Conservation (phyloP, 2,797 vertebrate species). For the Chelmon rostratus region DNA sequence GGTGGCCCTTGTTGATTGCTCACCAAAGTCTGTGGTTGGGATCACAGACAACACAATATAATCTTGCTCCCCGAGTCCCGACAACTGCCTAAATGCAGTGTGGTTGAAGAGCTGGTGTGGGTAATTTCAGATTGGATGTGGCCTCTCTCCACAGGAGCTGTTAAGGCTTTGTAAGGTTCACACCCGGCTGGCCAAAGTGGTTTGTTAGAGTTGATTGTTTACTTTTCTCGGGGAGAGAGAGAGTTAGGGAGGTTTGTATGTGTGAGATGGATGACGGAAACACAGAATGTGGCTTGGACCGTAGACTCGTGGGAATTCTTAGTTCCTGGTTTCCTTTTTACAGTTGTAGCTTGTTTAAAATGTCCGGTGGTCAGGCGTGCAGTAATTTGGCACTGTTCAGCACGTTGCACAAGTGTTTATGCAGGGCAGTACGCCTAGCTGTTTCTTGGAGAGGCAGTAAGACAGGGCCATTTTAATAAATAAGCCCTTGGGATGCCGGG, state of each 20-base stretch:
- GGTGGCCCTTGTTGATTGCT: slow-evolving; percentile 69
- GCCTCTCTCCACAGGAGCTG: slow-evolving; percentile 64
- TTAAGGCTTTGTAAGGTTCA: slow-evolving; percentile 66
- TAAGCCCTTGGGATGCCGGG: slow-evolving; percentile 45
- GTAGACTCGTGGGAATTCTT: slow-evolving; percentile 58
- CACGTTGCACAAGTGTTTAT: slow-evolving; percentile 55
- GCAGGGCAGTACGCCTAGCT: slow-evolving; percentile 28
- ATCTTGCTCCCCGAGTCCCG: slow-evolving; percentile 47
- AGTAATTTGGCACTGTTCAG: slow-evolving; percentile 62
- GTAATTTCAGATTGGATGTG: slow-evolving; percentile 64
- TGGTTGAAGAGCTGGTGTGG: slow-evolving; percentile 52
- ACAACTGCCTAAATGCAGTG: slow-evolving; percentile 43
- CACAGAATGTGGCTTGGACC: slow-evolving; percentile 49
- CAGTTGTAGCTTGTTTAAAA: slow-evolving; percentile 54
- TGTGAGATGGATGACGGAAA: slow-evolving; percentile 51
- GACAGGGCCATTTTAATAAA: slow-evolving; percentile 65
- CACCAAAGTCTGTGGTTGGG: slow-evolving; percentile 63
- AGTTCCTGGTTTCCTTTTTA: slow-evolving; percentile 59
- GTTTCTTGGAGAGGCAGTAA: slow-evolving; percentile 52
- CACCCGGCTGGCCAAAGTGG: slow-evolving; percentile 55
- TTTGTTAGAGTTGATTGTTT: slow-evolving; percentile 72
- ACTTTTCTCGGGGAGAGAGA: slow-evolving; percentile 46
- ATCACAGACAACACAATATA: slow-evolving; percentile 68
- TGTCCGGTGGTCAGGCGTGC: slow-evolving; percentile 56
- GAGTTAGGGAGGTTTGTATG: slow-evolving; percentile 40